Percentiles rank a stretch among this genome's conserved stretches.
phyloP scores from a whole-genome alignment of 2,113 vertebrate genomes.

The Poeciliopsis prolifica region DNA sequence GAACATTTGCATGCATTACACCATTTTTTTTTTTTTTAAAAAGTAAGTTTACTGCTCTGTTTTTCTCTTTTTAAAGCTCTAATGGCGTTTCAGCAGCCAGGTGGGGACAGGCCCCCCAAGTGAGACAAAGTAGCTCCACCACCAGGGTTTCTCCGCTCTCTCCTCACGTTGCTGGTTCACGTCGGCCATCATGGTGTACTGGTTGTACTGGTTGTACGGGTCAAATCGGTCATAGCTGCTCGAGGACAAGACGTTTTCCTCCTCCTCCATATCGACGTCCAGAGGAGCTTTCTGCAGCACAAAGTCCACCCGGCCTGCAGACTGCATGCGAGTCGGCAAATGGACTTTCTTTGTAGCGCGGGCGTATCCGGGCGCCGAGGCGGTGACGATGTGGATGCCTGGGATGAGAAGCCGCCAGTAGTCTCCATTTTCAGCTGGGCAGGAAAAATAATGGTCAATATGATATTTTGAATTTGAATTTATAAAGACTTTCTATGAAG shows the following conservation, averaged over 20 bases:
- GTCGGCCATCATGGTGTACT: conserved; percentile 54
- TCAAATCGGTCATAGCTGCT: conserved; percentile 71
- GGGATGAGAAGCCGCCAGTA: conserved; percentile 91
- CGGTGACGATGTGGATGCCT: conserved; percentile 83
- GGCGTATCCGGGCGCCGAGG: conserved; percentile 84
- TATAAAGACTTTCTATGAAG: not conserved
- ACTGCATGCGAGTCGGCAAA: conserved; percentile 83
- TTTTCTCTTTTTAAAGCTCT: conserved; percentile 25
- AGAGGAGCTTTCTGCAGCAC: conserved; percentile 71
- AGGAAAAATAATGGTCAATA: not conserved
- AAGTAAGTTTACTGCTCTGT: not conserved
- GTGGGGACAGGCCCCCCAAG: conserved; percentile 80
- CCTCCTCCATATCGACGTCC: conserved; percentile 49
- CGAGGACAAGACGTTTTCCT: conserved; percentile 41
- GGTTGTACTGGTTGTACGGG: conserved; percentile 79
- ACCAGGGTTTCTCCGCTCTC: conserved; percentile 88
- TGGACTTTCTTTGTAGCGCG: conserved; percentile 86
- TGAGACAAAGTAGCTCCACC: conserved; percentile 92
- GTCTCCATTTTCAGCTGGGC: conserved; percentile 87
- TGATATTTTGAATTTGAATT: not conserved
- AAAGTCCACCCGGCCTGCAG: conserved; percentile 89
- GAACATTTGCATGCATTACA: conserved; percentile 2
- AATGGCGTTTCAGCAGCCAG: conserved; percentile 88
- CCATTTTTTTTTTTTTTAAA: not conserved
- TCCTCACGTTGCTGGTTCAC: conserved; percentile 49